phyloP scores from a whole-genome alignment of 2,888 invertebrate genomes.

The Dromius quadrimaculatus region DNA sequence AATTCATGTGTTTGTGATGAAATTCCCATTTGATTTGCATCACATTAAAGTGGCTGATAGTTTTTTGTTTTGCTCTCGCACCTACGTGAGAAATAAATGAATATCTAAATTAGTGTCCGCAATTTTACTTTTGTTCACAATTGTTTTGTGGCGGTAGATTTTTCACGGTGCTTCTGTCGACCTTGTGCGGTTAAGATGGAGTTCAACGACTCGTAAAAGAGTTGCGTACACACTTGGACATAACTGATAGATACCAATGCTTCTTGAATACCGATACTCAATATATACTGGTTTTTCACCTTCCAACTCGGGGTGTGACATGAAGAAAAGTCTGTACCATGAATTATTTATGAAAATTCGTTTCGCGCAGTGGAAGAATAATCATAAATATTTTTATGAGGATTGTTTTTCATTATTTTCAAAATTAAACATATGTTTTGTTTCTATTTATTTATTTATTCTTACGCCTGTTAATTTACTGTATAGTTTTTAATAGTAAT shows the following conservation, averaged over 20 bases:
- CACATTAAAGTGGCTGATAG: constrained; percentile 40
- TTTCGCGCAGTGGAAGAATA: neutral
- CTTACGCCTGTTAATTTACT: neutral
- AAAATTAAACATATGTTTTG: neutral
- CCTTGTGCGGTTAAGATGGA: constrained; percentile 42
- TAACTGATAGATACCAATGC: constrained; percentile 40
- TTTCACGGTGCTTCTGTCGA: constrained; percentile 46
- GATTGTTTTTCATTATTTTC: neutral
- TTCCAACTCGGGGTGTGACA: neutral
- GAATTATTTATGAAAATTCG: constrained; percentile 19
- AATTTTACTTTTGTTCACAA: constrained; percentile 24
- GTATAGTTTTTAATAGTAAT: constrained; percentile 35
- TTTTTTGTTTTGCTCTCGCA: constrained; percentile 43
- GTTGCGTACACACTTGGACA: constrained; percentile 29
- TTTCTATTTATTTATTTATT: constrained; percentile 2
- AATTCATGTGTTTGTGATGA: constrained; percentile 49
- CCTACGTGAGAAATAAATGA: constrained; percentile 48
- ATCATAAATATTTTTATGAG: constrained; percentile 3
- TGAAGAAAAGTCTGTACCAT: constrained; percentile 5
- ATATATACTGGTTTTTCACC: constrained; percentile 34
- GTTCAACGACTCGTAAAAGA: constrained; percentile 41
- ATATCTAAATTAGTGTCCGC: constrained; percentile 23
- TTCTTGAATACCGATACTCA: constrained; percentile 37
- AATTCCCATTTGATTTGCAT: constrained; percentile 50
- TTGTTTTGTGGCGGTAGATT: constrained; percentile 31